phyloP scores from a whole-genome alignment of 2,888 invertebrate species.

The Drosophila sordidula region DNA sequence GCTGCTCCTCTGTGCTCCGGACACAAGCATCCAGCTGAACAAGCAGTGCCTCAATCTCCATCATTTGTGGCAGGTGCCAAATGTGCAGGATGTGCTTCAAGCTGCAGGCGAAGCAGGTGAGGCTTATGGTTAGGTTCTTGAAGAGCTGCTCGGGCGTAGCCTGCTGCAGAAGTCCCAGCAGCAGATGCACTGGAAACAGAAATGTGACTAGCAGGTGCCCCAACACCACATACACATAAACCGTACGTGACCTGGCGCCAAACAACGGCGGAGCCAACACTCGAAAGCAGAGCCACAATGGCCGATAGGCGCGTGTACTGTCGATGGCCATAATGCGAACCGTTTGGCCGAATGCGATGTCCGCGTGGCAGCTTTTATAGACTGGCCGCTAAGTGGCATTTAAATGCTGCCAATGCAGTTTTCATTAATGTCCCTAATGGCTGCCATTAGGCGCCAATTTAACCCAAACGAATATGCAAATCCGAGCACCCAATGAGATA shows the following conservation, averaged over 20 bases:
- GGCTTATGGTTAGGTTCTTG: constrained; percentile 50
- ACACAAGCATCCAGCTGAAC: constrained; percentile 45
- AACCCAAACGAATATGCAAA: constrained; percentile 30
- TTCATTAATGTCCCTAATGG: constrained; percentile 54
- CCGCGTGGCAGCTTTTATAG: constrained; percentile 47
- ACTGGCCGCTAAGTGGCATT: constrained; percentile 55
- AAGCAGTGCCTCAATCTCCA: constrained; percentile 46
- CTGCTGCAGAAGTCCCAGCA: constrained; percentile 47
- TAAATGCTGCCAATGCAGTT: constrained; percentile 53
- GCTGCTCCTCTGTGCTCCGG: constrained; percentile 28
- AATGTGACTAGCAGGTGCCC: constrained; percentile 53
- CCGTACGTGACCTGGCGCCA: constrained; percentile 15
- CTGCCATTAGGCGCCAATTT: constrained; percentile 49
- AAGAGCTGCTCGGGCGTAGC: constrained; percentile 39
- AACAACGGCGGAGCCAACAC: constrained; percentile 51
- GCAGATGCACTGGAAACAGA: constrained; percentile 63
- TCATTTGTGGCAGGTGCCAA: constrained; percentile 37
- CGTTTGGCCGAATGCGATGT: constrained; percentile 8
- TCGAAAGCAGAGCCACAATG: constrained; percentile 55
- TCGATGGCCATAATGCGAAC: constrained; percentile 29
- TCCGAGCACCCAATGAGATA: neutral
- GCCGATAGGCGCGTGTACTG: constrained; percentile 45
- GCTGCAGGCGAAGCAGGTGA: constrained; percentile 52
- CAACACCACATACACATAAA: constrained; percentile 23
- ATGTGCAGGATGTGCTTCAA: constrained; percentile 49